phyloP scores from a whole-genome alignment of 2,797 vertebrate genomes.

The Perodicticus potto region DNA sequence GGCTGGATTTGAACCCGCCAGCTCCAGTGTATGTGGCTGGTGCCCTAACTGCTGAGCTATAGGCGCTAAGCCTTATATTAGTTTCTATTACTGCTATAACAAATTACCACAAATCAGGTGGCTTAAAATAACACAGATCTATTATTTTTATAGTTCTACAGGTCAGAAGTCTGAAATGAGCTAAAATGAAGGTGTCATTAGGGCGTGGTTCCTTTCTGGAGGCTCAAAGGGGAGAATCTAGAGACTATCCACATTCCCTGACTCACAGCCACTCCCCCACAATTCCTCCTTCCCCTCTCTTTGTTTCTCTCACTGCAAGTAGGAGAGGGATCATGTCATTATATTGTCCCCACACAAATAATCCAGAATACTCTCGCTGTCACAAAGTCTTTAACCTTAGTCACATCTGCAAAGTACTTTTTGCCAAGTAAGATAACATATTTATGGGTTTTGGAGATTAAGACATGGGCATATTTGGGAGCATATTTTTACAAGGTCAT shows the following conservation, averaged over 20 bases:
- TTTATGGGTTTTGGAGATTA: neutral
- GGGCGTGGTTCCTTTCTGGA: neutral
- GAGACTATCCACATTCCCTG: neutral
- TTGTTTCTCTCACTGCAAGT: neutral
- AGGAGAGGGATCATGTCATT: neutral
- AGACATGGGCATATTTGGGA: neutral
- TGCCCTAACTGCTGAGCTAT: too few relatives aligned
- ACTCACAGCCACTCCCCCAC: neutral
- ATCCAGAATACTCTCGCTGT: neutral
- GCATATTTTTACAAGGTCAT: neutral
- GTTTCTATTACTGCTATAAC: neutral
- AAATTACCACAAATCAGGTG: neutral
- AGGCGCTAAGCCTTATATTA: neutral
- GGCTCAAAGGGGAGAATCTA: neutral
- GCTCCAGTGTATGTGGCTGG: too few relatives aligned
- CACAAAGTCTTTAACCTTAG: slow-evolving; percentile 1
- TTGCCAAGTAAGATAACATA: neutral
- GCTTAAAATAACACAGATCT: slow-evolving; percentile 26
- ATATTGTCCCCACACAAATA: neutral
- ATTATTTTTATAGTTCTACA: neutral
- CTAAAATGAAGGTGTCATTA: slow-evolving; percentile 1
- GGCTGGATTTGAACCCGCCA: too few relatives aligned
- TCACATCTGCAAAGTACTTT: neutral
- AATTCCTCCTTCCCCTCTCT: neutral
- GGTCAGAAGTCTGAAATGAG: neutral